Base-by-base conservation (phyloP, 2,888 invertebrate species). In the Aspidapion aeneum region DNA sequence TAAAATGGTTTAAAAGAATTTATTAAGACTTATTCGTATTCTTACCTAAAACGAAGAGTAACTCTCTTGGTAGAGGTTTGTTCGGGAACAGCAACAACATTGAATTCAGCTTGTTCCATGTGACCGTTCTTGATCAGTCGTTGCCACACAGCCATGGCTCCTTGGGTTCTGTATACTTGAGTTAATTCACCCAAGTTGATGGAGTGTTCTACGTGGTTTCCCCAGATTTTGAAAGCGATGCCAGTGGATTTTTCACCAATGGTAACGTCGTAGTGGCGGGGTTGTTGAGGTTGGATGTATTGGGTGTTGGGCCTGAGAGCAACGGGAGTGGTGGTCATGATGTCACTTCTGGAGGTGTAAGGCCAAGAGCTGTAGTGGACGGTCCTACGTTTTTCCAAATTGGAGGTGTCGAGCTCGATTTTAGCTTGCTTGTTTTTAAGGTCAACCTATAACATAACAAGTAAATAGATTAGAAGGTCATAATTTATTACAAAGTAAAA, bases 341-440 rank as follows among this genome's bases (percentile, higher is more conserved):
- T 84, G 70, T 87, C 82, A 71, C 85, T 82, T 68, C 79, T 81
- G 1, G 86, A 78, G 16, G 86, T 86, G 78, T 86, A 90, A 3
- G 90, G 90, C 81, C 84, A 82, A 1, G 84, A 82, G 72, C 86
- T 87, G 77, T 80, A 83, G 72, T 89, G 87, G 56, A 84, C 74
- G 9, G 88, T 69, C 21, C 81, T 83, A 9, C 81, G 78, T 58
- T 82, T 77, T 9, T 82, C 74, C 1, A 86, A 83, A 5, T n/a
- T 52, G 17, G 52, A 9, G 17, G 52, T 17, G 66, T 82, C 79
- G 1, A 88, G 18, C 69, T 81, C 81, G 16, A 85, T 63, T 61
- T 82, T 77, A 1, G 84, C 57, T 65, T 82, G 78, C 2, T 79
- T 76, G 52, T 82, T 79, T 55, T 84, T 77, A 2, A 82, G 67